Conservation (phyloP, 2,797 vertebrate genomes). For the Clamator glandarius region DNA sequence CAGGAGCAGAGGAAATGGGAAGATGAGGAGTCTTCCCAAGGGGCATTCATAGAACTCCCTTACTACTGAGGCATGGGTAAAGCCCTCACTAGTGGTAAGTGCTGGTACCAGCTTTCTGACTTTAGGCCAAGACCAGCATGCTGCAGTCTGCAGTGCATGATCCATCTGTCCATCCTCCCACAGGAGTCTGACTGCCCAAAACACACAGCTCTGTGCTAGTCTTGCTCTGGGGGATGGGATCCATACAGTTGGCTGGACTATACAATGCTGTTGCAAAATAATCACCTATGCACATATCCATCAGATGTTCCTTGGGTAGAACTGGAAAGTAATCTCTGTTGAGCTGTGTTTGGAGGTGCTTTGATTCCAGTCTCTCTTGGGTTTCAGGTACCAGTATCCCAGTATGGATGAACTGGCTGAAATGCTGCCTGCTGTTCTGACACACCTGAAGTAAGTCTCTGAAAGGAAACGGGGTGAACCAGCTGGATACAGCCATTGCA, state of each 20-base stretch:
- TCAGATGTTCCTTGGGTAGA: not conserved
- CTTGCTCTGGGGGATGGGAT: not conserved
- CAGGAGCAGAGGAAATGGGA: not conserved
- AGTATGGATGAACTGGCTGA: slow-evolving; percentile 92
- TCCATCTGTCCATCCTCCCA: not conserved
- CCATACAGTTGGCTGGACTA: not conserved
- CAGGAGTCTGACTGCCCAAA: not conserved
- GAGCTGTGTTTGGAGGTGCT: not conserved
- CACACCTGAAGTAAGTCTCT: slow-evolving; percentile 87
- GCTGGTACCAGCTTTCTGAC: not conserved
- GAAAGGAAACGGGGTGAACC: not conserved
- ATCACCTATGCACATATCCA: not conserved
- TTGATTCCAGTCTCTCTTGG: not conserved
- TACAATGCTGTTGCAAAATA: not conserved
- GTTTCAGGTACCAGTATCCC: slow-evolving; percentile 91
- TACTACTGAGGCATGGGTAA: not conserved
- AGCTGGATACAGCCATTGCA: not conserved
- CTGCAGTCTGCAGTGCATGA: too few relatives aligned
- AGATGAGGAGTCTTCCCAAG: not conserved
- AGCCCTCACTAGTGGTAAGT: not conserved
- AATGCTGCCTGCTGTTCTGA: slow-evolving; percentile 91
- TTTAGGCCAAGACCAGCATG: not conserved
- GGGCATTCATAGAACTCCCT: not conserved
- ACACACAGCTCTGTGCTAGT: not conserved
- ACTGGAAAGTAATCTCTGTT: not conserved